Base-by-base conservation (phyloP, 2,888 invertebrate species). In the Synergus umbraculus region DNA sequence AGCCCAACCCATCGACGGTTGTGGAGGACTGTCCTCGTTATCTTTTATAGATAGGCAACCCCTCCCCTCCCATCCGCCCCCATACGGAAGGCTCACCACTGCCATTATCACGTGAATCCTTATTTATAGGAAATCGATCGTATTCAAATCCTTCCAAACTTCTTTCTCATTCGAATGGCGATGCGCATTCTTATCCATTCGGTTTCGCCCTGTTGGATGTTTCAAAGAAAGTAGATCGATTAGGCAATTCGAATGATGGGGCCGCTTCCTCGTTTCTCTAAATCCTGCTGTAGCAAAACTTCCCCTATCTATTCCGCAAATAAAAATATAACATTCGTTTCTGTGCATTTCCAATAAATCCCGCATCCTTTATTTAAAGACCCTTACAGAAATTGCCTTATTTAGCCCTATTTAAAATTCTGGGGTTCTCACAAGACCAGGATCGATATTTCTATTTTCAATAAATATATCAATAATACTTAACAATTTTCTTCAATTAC, bases 41-140 rank as follows among this genome's bases (percentile, higher is more conserved):
- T 89, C 88, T 88, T 85, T 84, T 83, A 84, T 85, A 85, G 87
- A 89, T 89, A 88, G 88, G 85, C 81, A 80, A 87, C 80, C 83
- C 82, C 85, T 77, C 80, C 83, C 82, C 85, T 77, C 81, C 84
- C 83, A 79, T 85, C 81, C 76, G 78, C 79, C 83, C 82, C 83
- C 85, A 83, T 85, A 84, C 82, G 82, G 83, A 85, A 83, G 84
- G 82, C 81, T 82, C 82, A 80, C 79, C 84, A 54, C 73, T 54
- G 84, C 87, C 88, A 88, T 89, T 89, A 89, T 88, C 89, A 86
- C 88, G 87, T 84, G 87, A 89, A 89, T 89, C 89, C 89, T 89
- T 89, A 89, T 89, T 89, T 89, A 89, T 89, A 88, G 89, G 83
- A 86, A 88, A 89, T 89, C 89, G 89, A 89, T 89, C 88, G 88